These are phyloP conservation scores for Scatophagus argus DNA, from an alignment of 2,113 vertebrate genomes.

Conservation along the genomic window DNA sequence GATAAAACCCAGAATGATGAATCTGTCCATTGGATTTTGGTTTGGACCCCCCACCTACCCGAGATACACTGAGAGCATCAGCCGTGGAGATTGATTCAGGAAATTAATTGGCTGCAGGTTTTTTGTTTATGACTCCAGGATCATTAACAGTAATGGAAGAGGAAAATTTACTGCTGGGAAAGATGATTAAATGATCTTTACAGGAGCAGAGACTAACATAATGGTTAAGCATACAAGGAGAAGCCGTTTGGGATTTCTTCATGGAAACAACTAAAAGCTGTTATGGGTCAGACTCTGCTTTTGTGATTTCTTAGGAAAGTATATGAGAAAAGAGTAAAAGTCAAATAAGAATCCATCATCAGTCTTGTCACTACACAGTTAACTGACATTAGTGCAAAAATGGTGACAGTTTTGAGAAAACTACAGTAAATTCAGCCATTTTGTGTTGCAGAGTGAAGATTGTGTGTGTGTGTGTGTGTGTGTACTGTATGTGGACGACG, in stretches of 20 bases:
- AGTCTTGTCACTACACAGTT: too few relatives aligned
- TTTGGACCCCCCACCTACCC: slow-evolving; percentile 2
- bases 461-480: neutral
- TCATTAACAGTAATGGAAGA: slow-evolving; percentile 49
- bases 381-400: too few relatives aligned
- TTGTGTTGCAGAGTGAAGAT: neutral
- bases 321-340: too few relatives aligned
- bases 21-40: slow-evolving; percentile 36
- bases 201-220: neutral
- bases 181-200: slow-evolving; percentile 20
- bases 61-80: neutral
- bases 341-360: too few relatives aligned
- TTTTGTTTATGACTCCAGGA: slow-evolving; percentile 38
- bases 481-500: neutral
- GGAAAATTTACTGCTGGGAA: slow-evolving; percentile 3
- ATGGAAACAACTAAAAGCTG: too few relatives aligned
- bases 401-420: too few relatives aligned
- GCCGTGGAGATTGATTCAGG: slow-evolving; percentile 27
- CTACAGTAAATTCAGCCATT: too few relatives aligned
- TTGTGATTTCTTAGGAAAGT: too few relatives aligned
- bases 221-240: neutral
- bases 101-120: slow-evolving; percentile 34
- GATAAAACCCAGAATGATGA: slow-evolving; percentile 39
- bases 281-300: too few relatives aligned
- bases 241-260: neutral